Percentiles rank a stretch among this genome's conserved stretches.
phyloP scores from a whole-genome alignment of 2,888 invertebrate species.

The Metallyticus violacea region DNA sequence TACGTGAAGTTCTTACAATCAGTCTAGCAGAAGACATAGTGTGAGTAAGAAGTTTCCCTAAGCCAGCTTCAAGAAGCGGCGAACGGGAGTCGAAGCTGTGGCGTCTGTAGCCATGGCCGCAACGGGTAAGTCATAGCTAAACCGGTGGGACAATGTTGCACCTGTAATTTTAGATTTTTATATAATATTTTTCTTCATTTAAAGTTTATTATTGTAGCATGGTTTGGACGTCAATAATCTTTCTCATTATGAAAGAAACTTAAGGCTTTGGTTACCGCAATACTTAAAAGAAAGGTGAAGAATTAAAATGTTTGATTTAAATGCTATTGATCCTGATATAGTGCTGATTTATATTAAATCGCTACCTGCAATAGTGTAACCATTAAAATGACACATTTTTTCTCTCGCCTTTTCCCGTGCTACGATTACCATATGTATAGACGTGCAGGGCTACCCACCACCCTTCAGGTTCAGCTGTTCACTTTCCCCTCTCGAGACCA shows the following conservation, averaged over 20 bases:
- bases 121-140: conserved; percentile 47
- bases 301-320: not conserved
- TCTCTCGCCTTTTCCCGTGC: not conserved
- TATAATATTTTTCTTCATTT: too few relatives aligned
- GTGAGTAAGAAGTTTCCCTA: conserved; percentile 43
- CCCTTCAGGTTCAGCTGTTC: not conserved
- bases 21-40: conserved; percentile 46
- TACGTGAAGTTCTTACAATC: conserved; percentile 37
- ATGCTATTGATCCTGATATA: not conserved
- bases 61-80: conserved; percentile 41
- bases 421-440: not conserved
- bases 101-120: conserved; percentile 45
- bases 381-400: not conserved
- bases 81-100: conserved; percentile 43
- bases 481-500: not conserved
- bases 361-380: not conserved
- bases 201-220: too few relatives aligned
- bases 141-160: too few relatives aligned
- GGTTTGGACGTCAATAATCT: too few relatives aligned
- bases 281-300: too few relatives aligned
- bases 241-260: too few relatives aligned
- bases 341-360: not conserved
- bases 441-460: not conserved
- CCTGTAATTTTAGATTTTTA: too few relatives aligned
- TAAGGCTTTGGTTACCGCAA: too few relatives aligned